phyloP scores from a whole-genome alignment of 2,888 invertebrate species.

The Dicranocentrus wangi region DNA sequence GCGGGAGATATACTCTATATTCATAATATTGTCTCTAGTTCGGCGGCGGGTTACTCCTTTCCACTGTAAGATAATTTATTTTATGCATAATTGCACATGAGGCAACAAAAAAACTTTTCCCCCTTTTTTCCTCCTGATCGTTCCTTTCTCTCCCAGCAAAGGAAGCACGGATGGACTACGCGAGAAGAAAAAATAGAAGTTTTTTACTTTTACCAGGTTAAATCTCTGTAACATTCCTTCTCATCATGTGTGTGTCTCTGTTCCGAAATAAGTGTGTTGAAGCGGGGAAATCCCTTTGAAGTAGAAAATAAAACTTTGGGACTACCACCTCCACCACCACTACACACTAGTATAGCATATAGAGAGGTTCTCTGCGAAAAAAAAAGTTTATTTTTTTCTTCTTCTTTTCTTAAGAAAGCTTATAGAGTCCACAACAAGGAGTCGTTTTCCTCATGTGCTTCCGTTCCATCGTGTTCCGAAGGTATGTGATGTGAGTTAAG shows the following conservation, averaged over 20 bases:
- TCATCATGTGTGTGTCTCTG: constrained; percentile 11
- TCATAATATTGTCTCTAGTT: not conserved
- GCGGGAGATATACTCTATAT: not conserved
- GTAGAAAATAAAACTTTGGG: constrained; percentile 5
- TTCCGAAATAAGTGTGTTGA: constrained; percentile 20
- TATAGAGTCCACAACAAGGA: constrained; percentile 12
- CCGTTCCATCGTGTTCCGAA: not conserved
- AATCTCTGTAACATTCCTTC: not conserved
- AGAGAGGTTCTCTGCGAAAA: not conserved
- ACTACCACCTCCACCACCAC: no score
- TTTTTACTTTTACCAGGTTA: not conserved
- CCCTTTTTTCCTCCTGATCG: no score
- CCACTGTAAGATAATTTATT: constrained; percentile 21
- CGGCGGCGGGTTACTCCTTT: not conserved
- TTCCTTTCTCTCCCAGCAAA: no score
- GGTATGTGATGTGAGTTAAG: not conserved
- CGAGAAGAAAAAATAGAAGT: no score
- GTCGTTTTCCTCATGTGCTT: not conserved
- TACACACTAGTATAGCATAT: no score
- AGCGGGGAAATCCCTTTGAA: constrained; percentile 34
- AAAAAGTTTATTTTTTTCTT: not conserved
- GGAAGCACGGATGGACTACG: no score
- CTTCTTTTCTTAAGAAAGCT: not conserved
- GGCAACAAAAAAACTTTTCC: constrained; percentile 8
- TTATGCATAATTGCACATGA: constrained; percentile 32